Evolutionary conservation across 2,797 vertebrate genomes (phyloP).

Genomic region (Percopsis omiscomaycus): DNA sequence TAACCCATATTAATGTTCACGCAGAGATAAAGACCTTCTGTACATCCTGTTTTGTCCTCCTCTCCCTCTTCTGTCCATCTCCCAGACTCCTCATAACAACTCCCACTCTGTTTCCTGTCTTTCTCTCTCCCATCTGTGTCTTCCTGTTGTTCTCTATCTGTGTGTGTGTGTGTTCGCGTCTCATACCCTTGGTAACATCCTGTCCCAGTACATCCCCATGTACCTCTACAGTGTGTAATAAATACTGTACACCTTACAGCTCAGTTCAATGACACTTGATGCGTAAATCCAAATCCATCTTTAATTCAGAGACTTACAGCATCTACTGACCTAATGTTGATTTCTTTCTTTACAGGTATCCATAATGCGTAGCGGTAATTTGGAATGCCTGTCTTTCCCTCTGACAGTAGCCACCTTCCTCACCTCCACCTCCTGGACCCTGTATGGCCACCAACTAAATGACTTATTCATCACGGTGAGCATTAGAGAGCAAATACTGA

Average conservation of each 20-base stretch:
- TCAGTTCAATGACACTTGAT: background rate
- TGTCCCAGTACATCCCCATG: conserved; percentile 10
- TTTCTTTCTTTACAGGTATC: conserved; percentile 69
- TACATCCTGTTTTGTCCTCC: conserved; percentile 55
- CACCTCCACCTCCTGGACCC: conserved; percentile 88
- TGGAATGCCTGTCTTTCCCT: conserved; percentile 86
- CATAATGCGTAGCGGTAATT: conserved; percentile 82
- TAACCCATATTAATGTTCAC: too few species aligned
- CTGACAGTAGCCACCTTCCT: conserved; percentile 89
- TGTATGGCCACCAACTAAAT: conserved; percentile 82
- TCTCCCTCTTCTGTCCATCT: conserved; percentile 53
- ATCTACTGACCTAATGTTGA: background rate
- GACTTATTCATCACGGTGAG: conserved; percentile 88
- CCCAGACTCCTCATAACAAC: conserved; percentile 40
- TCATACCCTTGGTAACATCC: conserved; percentile 25
- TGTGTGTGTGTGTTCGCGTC: conserved; percentile 30
- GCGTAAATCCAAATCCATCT: background rate
- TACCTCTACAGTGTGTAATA: conserved; percentile 8
- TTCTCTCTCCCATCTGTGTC: conserved; percentile 68
- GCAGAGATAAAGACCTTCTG: too few species aligned
- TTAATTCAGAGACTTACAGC: background rate
- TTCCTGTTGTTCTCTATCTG: conserved; percentile 75
- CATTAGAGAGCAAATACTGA: background rate
- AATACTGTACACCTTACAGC: background rate
- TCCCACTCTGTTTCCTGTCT: conserved; percentile 72